These are phyloP conservation scores for Arnoldichthys spilopterus DNA, from an alignment of 2,797 vertebrate genomes.

Conservation along the genomic window DNA sequence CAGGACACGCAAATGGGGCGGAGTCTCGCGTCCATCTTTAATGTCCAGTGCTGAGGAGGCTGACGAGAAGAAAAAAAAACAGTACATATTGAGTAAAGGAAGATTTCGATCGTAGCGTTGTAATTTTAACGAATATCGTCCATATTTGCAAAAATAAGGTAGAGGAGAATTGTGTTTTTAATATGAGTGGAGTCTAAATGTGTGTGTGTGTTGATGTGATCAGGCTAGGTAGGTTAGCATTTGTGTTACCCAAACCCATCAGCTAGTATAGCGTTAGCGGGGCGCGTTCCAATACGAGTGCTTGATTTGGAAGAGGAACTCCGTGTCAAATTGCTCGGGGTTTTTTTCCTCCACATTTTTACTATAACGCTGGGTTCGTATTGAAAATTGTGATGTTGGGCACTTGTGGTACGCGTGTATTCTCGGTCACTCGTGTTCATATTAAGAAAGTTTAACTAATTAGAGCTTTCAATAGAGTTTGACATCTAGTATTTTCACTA, in stretches of 20 bases:
- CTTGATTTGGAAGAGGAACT: too few relatives aligned
- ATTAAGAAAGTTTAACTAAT: too few relatives aligned
- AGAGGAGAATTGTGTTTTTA: conserved; percentile 69
- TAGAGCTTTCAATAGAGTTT: too few relatives aligned
- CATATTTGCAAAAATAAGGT: conserved; percentile 76
- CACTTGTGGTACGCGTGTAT: too few relatives aligned
- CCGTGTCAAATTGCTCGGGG: too few relatives aligned
- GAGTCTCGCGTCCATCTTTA: conserved; percentile 84
- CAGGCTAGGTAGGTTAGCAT: conserved; percentile 66
- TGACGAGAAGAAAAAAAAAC: conserved; percentile 77
- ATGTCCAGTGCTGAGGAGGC: conserved; percentile 75
- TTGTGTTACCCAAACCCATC: conserved; percentile 58
- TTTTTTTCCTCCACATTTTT: too few relatives aligned
- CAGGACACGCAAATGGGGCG: conserved; percentile 65
- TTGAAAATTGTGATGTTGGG: too few relatives aligned
- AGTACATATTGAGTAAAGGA: not conserved
- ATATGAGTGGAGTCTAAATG: conserved; percentile 35
- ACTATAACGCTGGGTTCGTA: not conserved
- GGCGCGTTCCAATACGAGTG: not conserved
- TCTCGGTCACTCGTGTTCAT: too few relatives aligned
- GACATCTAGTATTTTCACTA: too few relatives aligned
- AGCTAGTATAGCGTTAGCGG: conserved; percentile 54
- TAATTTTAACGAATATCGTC: conserved; percentile 78
- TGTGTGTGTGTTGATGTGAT: conserved; percentile 37
- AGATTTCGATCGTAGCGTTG: conserved; percentile 68